These are phyloP conservation scores for Chrysopilus asiliformis DNA, from an alignment of 2,888 invertebrate genomes.

Conservation along the genomic window DNA sequence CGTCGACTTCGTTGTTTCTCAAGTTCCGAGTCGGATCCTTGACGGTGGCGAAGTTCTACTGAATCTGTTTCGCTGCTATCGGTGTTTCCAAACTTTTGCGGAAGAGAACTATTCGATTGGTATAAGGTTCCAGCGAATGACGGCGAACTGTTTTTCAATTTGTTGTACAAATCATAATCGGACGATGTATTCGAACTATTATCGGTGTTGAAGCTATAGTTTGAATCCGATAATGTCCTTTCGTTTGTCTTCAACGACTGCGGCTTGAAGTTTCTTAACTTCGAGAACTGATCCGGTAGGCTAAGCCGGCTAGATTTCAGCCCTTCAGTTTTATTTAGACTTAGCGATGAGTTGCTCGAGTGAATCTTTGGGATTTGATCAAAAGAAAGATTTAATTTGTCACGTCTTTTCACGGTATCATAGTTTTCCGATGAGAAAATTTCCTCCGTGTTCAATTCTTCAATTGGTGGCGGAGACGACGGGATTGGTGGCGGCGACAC, in stretches of 20 bases:
- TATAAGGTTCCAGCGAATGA: conserved; percentile 24
- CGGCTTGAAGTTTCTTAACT: conserved; percentile 21
- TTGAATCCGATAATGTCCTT: conserved; percentile 31
- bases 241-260: conserved; percentile 20
- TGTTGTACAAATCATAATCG: conserved; percentile 33
- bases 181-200: conserved; percentile 34
- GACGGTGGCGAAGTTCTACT: conserved; percentile 41
- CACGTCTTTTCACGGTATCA: conserved; percentile 31
- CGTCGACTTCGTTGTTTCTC: conserved; percentile 53
- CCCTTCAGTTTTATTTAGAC: conserved; percentile 23
- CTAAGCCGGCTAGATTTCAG: conserved; percentile 31
- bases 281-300: conserved; percentile 32
- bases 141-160: conserved; percentile 29
- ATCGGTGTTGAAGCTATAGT: conserved; percentile 34
- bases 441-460: conserved; percentile 52
- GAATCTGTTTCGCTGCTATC: conserved; percentile 36
- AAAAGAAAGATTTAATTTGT: conserved; percentile 28
- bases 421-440: conserved; percentile 35
- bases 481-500: conserved; percentile 69
- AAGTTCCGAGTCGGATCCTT: conserved; percentile 38
- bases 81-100: conserved; percentile 17
- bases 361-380: conserved; percentile 34
- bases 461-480: conserved; percentile 49
- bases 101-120: conserved; percentile 29
- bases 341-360: conserved; percentile 30